Evolutionary conservation across 1,140 invertebrate genomes (phyloP).

Genomic region (Brachystomella parvula): DNA sequence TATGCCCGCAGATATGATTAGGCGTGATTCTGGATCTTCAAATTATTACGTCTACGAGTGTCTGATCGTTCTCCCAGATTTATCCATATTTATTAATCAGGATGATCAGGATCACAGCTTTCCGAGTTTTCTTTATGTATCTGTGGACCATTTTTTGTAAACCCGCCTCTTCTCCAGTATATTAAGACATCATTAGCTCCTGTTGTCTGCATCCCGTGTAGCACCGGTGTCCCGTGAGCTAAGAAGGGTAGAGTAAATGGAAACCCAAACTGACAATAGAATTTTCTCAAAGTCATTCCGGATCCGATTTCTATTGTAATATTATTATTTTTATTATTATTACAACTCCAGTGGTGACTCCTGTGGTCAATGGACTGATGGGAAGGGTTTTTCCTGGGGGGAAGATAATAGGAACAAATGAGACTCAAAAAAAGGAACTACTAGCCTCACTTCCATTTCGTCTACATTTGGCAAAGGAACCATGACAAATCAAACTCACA

Average conservation of each 20-base stretch:
- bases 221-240: neutral
- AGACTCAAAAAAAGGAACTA: neutral
- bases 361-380: neutral
- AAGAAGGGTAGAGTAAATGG: neutral
- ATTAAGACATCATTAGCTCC: conserved; percentile 4
- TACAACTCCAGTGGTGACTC: neutral
- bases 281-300: conserved; percentile 6
- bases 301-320: neutral
- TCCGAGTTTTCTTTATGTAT: too few relatives aligned
- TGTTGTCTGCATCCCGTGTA: neutral
- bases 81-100: too few relatives aligned
- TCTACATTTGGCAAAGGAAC: conserved; percentile 9
- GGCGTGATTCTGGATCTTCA: too few relatives aligned
- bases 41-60: too few relatives aligned
- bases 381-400: neutral
- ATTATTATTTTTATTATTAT: too few relatives aligned
- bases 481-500: neutral
- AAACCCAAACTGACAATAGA: neutral
- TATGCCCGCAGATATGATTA: too few relatives aligned
- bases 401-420: neutral
- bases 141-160: neutral
- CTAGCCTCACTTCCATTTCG: neutral
- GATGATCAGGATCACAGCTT: too few relatives aligned
- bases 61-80: too few relatives aligned
- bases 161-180: neutral